A percentile compares a stretch with the other conserved stretches of the same genome.
phyloP scores from a whole-genome alignment of 2,797 vertebrate species.

The Pterois miles region DNA sequence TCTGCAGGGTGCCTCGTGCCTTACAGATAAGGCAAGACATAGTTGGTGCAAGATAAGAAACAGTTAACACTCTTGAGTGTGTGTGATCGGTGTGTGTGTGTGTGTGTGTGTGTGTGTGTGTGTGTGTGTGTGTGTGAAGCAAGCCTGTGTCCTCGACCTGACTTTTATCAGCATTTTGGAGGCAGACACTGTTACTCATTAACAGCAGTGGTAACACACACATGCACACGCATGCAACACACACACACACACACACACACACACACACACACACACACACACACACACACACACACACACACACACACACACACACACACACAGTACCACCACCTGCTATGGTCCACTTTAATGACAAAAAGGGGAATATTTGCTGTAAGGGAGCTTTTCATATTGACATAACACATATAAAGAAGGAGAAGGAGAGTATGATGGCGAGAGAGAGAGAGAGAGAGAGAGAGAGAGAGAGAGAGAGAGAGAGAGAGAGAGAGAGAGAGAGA shows the following conservation, averaged over 20 bases:
- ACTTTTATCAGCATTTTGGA: conserved; percentile 72
- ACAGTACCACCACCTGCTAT: conserved; percentile 52
- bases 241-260: conserved; percentile 26
- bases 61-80: conserved; percentile 33
- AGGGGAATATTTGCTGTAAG: conserved; percentile 56
- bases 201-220: conserved; percentile 63
- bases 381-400: conserved; percentile 48
- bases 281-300: conserved; percentile 13
- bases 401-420: conserved; percentile 34
- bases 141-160: conserved; percentile 59
- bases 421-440: not conserved
- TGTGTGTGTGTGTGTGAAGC: conserved; percentile 2
- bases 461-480: not conserved
- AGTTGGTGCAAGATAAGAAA: conserved; percentile 46
- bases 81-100: conserved; percentile 13
- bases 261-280: conserved; percentile 28
- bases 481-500: not conserved
- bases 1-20: conserved; percentile 22
- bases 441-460: not conserved
- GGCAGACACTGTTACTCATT: conserved; percentile 78
- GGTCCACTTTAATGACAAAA: conserved; percentile 58
- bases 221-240: conserved; percentile 10
- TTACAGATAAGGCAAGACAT: conserved; percentile 46
- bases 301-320: conserved; percentile 27
- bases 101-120: conserved; percentile 8